Conservation (phyloP, 2,797 vertebrate species). For the Emys orbicularis region DNA sequence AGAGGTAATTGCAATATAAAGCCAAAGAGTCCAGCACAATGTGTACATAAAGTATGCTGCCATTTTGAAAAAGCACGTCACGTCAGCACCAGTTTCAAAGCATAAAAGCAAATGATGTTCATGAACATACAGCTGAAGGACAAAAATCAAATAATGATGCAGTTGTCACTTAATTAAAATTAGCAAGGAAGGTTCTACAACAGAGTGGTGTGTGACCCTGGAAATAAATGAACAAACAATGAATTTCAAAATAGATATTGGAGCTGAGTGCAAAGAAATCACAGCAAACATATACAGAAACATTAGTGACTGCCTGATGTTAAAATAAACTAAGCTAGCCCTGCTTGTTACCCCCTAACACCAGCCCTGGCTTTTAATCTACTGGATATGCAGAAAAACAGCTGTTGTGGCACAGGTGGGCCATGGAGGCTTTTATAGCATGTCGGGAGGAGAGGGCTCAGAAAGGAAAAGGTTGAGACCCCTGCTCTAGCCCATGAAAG, state of each 20-base stretch:
- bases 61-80: neutral
- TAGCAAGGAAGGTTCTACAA: neutral
- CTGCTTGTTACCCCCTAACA: too few relatives aligned
- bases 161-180: slow-evolving; percentile 1
- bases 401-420: too few relatives aligned
- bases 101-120: neutral
- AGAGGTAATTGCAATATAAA: neutral
- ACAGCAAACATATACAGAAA: neutral
- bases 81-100: slow-evolving; percentile 8
- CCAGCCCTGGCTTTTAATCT: too few relatives aligned
- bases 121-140: neutral
- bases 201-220: neutral
- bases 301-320: neutral
- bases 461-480: too few relatives aligned
- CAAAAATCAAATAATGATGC: neutral
- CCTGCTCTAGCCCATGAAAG: neutral
- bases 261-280: neutral
- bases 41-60: neutral
- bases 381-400: too few relatives aligned
- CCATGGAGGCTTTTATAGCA: too few relatives aligned
- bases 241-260: neutral
- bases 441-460: too few relatives aligned
- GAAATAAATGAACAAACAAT: neutral
- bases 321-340: neutral
- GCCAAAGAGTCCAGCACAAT: neutral